phyloP scores from a whole-genome alignment of 2,888 invertebrate species.

The Parnassius mnemosyne region DNA sequence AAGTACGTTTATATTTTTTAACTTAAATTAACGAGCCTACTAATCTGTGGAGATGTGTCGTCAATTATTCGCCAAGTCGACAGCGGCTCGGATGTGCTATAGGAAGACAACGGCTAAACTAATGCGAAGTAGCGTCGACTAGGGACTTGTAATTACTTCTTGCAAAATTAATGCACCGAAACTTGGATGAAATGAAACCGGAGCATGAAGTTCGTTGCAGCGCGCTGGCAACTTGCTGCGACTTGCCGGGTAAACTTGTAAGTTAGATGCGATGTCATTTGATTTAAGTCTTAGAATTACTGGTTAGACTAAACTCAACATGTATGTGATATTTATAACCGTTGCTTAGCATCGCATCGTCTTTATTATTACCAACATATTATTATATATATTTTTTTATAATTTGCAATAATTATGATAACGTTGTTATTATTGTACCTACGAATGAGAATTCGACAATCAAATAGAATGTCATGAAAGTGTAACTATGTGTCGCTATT shows the following conservation, averaged over 20 bases:
- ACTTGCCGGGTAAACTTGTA: constrained; percentile 52
- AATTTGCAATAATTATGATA: constrained; percentile 41
- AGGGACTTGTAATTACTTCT: constrained; percentile 76
- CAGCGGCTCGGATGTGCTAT: constrained; percentile 52
- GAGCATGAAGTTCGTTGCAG: constrained; percentile 62
- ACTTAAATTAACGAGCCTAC: constrained; percentile 62
- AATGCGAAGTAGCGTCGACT: constrained; percentile 71
- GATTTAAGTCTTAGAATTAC: constrained; percentile 28
- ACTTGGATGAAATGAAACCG: constrained; percentile 76
- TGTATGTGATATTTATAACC: neutral
- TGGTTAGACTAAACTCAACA: constrained; percentile 6
- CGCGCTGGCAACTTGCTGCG: constrained; percentile 45
- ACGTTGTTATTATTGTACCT: constrained; percentile 50
- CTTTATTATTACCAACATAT: constrained; percentile 25
- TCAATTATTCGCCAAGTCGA: constrained; percentile 63
- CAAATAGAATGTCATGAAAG: constrained; percentile 65
- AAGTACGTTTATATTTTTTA: constrained; percentile 27
- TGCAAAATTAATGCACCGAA: constrained; percentile 78
- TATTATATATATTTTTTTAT: constrained; percentile 31
- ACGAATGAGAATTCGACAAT: constrained; percentile 48
- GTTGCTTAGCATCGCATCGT: constrained; percentile 5
- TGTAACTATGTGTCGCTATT: constrained; percentile 62
- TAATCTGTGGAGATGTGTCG: constrained; percentile 55
- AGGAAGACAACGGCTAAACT: constrained; percentile 69
- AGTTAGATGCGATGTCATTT: constrained; percentile 44